Conservation (phyloP, 2,888 invertebrate genomes). For the Hyposoter dolosus region DNA sequence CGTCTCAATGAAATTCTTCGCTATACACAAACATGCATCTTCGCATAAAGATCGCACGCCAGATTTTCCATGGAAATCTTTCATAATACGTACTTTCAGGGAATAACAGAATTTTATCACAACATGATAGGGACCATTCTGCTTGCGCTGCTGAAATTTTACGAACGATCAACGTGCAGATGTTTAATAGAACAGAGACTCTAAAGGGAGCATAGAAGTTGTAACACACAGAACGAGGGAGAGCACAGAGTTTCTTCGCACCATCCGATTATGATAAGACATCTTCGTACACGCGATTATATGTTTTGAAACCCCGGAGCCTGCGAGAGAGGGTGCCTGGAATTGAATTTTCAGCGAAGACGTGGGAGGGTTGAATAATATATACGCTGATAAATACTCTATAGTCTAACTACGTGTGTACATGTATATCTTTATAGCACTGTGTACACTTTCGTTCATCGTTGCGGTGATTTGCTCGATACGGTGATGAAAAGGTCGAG, state of each 20-base stretch:
- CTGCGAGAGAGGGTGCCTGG: constrained; percentile 49
- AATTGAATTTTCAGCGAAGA: constrained; percentile 69
- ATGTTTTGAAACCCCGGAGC: constrained; percentile 47
- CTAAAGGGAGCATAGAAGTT: constrained; percentile 24
- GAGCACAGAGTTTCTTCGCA: constrained; percentile 49
- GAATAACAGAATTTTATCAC: constrained; percentile 43
- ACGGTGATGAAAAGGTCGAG: constrained; percentile 31
- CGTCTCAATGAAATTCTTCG: not conserved
- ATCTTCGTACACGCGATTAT: constrained; percentile 73
- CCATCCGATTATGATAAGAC: constrained; percentile 72
- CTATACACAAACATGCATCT: not conserved
- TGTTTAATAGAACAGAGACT: constrained; percentile 16
- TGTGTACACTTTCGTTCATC: not conserved
- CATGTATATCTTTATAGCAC: not conserved
- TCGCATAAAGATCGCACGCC: not conserved
- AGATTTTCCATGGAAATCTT: not conserved
- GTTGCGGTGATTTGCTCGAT: constrained; percentile 49
- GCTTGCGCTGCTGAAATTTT: constrained; percentile 17
- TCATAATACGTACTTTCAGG: constrained; percentile 8
- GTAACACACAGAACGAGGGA: constrained; percentile 32
- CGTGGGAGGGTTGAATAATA: constrained; percentile 60
- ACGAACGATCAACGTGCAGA: constrained; percentile 40
- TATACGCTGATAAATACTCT: constrained; percentile 66
- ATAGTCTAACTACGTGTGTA: not conserved
- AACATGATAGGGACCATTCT: constrained; percentile 14